Evolutionary conservation across 2,888 invertebrate species (phyloP), one percentile per base, ranked within the genome.

Genomic region (Trissolcus japonicus): DNA sequence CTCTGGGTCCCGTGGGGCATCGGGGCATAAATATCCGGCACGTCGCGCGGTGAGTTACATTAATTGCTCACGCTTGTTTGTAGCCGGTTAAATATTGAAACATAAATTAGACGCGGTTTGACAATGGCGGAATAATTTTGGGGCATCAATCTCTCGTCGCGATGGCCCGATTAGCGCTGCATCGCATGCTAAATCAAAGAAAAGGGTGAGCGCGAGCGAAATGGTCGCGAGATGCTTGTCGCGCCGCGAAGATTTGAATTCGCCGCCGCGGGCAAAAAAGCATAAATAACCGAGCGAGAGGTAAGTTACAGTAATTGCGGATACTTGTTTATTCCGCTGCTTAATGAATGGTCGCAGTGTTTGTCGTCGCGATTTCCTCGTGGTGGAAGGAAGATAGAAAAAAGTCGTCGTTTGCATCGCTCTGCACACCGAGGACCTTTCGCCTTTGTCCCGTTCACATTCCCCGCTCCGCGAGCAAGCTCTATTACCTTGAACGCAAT

Each of bases 361-460:
- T 67, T 17, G 67, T 62, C 67, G 74, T 74, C 62, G 61, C 65
- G 67, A 55, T 62, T 74, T 74, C 62, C 62, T 67, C 35, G 62
- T 59, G 4, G 59, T 14, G 11, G 43, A 41, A 16, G 21, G 41
- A 48, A 63, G 62, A 14, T 9, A 46, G 1, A 50, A 51, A 51
- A 51, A 51, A 19, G 14, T 11, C 46, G 53, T 75, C 74, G 74
- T 73, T 75, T 78, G 74, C 74, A 75, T 71, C 67, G 78, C 71
- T 71, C 73, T 59, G 73, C 60, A 65, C 51, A 35, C 62, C 60
- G 61, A 55, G 76, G 66, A 74, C 78, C 78, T 78, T 78, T 74
- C 78, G 63, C 78, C 78, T 78, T 78, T 78, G 71, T 74, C 71
- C 78, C 78, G 74, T 78, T 78, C 71, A 63, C 63, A 78, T 78